Percentiles rank a stretch among this genome's conserved stretches.
Evolutionary conservation across 2,113 vertebrate genomes (phyloP).

Genomic region (Scortum barcoo): DNA sequence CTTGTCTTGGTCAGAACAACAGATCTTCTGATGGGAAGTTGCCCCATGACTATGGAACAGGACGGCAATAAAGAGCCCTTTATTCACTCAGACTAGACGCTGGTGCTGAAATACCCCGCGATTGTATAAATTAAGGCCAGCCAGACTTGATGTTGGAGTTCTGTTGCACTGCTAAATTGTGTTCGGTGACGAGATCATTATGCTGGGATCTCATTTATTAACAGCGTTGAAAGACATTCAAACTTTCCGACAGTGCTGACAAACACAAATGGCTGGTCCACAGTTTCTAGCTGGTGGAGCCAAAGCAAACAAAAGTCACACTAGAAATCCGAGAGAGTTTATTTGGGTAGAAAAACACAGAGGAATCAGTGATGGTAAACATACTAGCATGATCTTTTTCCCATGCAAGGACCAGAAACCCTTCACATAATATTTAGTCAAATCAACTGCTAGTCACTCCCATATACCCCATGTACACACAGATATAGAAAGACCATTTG

Average conservation of each 20-base stretch:
- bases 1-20: constrained; percentile 52
- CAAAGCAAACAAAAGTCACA: neutral
- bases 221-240: neutral
- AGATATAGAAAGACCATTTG: neutral
- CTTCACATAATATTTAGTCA: neutral
- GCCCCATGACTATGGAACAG: constrained; percentile 44
- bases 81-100: constrained; percentile 26
- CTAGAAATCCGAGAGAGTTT: neutral
- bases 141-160: constrained; percentile 11
- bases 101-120: constrained; percentile 13
- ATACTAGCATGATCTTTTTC: neutral
- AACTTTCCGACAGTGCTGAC: neutral
- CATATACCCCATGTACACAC: too few relatives aligned
- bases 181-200: constrained; percentile 2
- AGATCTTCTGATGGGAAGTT: constrained; percentile 51
- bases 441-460: neutral
- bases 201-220: neutral
- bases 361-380: neutral
- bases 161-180: neutral
- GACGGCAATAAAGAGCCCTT: constrained; percentile 53
- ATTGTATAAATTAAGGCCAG: constrained; percentile 5
- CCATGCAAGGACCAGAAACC: too few relatives aligned
- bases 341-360: neutral
- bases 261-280: neutral
- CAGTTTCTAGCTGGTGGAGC: neutral